These are phyloP conservation scores for Ips nitidus DNA, from an alignment of 1,140 invertebrate genomes.

Conservation along the genomic window DNA sequence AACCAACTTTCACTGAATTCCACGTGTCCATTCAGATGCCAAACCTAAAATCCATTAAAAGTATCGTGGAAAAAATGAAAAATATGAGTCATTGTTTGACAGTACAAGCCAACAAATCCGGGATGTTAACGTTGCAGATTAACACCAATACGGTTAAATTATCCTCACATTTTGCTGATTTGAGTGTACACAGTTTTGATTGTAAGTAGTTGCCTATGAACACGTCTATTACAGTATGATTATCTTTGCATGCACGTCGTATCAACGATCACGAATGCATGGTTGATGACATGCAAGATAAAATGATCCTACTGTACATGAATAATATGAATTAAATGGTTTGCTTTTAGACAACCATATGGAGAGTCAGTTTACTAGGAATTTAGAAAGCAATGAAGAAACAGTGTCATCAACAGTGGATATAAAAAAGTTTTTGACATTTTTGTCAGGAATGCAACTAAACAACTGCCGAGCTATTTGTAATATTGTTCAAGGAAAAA, in stretches of 20 bases:
- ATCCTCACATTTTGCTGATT: conserved; percentile 73
- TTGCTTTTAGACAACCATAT: not conserved
- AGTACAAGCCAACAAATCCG: conserved; percentile 69
- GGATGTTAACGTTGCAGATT: conserved; percentile 71
- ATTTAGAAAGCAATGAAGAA: conserved; percentile 8
- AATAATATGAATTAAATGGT: not conserved
- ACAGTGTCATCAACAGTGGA: conserved; percentile 44
- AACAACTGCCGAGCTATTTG: conserved; percentile 47
- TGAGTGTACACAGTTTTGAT: conserved; percentile 60
- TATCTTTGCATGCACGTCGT: no score
- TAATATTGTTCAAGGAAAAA: conserved; percentile 51
- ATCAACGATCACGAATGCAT: no score
- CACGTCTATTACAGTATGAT: not conserved
- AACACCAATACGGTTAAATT: conserved; percentile 76
- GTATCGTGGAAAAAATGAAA: conserved; percentile 79
- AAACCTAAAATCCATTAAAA: conserved; percentile 69
- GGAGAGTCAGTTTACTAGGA: not conserved
- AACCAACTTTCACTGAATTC: conserved; percentile 73
- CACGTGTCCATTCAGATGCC: conserved; percentile 81
- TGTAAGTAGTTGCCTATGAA: conserved; percentile 46
- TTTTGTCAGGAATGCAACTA: conserved; percentile 50
- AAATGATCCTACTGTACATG: no score
- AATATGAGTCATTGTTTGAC: conserved; percentile 68
- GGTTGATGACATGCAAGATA: no score
- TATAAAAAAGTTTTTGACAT: conserved; percentile 51